These are phyloP conservation scores for Gobio occitaniae DNA, from an alignment of 2,797 vertebrate genomes.

Conservation along the genomic window DNA sequence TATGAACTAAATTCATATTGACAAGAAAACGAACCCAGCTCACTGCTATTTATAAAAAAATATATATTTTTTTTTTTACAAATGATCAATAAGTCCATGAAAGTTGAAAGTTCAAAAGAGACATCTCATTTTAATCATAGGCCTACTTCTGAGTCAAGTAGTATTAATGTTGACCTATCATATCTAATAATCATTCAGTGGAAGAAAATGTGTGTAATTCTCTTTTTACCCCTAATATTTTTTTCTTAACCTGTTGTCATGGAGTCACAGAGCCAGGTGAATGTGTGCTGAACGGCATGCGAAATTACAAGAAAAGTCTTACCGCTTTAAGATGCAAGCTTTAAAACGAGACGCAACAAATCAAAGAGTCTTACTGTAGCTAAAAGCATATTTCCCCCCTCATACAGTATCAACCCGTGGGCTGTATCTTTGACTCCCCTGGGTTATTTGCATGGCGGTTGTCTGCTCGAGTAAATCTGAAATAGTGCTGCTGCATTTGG, in stretches of 20 bases:
- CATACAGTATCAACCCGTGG: background rate
- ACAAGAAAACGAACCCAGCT: background rate
- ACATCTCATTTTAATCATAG: background rate
- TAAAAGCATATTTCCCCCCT: background rate
- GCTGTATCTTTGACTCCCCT: background rate
- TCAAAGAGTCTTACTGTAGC: background rate
- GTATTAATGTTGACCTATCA: background rate
- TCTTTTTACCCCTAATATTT: background rate
- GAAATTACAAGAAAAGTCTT: background rate
- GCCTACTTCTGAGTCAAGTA: background rate
- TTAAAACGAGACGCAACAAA: background rate
- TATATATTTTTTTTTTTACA: no score
- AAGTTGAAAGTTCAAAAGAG: background rate
- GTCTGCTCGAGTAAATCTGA: conserved; percentile 24
- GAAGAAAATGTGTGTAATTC: background rate
- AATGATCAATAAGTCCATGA: background rate
- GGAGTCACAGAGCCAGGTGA: background rate
- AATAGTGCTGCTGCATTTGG: conserved; percentile 19
- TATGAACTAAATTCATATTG: background rate
- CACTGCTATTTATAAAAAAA: background rate
- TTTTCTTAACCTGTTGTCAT: background rate
- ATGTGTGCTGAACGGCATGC: conserved; percentile 14
- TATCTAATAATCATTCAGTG: background rate
- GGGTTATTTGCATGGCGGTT: conserved; percentile 22
- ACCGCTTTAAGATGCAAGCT: background rate